These are phyloP conservation scores for Oreortyx pictus DNA, from an alignment of 2,797 vertebrate species.

Conservation along the genomic window DNA sequence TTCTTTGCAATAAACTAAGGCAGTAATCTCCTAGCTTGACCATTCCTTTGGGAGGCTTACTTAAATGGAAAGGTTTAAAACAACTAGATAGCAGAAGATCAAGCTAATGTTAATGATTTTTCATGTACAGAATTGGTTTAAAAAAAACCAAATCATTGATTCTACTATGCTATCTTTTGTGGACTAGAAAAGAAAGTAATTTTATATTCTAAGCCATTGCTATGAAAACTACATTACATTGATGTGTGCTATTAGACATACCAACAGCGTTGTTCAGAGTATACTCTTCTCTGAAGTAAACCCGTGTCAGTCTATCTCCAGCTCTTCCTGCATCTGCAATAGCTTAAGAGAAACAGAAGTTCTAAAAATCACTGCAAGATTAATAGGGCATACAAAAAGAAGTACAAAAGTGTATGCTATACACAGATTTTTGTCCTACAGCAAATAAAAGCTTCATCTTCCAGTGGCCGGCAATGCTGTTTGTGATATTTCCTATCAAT, in stretches of 20 bases:
- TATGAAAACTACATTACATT: not conserved
- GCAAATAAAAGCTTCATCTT: not conserved
- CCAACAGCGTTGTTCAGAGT: conserved; percentile 88
- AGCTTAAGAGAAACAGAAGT: conserved; percentile 72
- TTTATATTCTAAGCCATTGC: not conserved
- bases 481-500: not conserved
- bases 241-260: conserved; percentile 70
- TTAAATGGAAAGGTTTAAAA: not conserved
- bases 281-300: conserved; percentile 93
- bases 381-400: not conserved
- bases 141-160: not conserved
- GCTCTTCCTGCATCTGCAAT: conserved; percentile 84
- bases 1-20: not conserved
- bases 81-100: not conserved
- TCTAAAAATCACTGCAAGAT: not conserved
- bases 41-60: not conserved
- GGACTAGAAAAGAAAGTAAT: not conserved
- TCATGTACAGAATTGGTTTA: not conserved
- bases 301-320: conserved; percentile 75
- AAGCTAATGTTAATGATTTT: not conserved
- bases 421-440: not conserved
- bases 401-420: not conserved
- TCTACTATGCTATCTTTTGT: not conserved
- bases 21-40: not conserved
- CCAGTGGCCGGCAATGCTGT: not conserved